Evolutionary conservation across 2,888 invertebrate species (phyloP).

Genomic region (Polyommatus icarus): DNA sequence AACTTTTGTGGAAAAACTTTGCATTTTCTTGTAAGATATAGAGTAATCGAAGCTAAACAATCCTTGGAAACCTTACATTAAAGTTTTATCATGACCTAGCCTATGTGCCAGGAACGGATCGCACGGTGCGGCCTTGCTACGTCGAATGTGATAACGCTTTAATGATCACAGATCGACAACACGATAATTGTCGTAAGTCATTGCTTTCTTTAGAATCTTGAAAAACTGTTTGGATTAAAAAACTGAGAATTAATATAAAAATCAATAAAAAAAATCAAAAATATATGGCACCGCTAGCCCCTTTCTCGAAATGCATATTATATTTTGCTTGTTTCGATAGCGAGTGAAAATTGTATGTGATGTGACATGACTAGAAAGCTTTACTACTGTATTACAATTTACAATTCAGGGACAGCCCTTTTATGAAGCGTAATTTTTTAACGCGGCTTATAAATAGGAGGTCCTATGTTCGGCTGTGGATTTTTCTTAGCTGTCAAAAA

Average conservation of each 20-base stretch:
- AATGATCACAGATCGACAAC: slow-evolving; percentile 38
- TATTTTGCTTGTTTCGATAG: too few species aligned
- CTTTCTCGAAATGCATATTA: too few species aligned
- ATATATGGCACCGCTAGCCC: too few species aligned
- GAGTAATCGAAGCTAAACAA: neutral
- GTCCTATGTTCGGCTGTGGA: too few species aligned
- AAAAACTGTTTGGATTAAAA: neutral
- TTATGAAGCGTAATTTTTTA: too few species aligned
- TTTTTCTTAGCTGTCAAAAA: too few species aligned
- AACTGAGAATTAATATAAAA: neutral
- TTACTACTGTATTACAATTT: too few species aligned
- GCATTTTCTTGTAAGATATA: neutral
- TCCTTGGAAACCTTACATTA: slow-evolving; percentile 28
- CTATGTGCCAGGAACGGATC: slow-evolving; percentile 43
- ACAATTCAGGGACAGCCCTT: too few species aligned
- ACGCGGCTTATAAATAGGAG: too few species aligned
- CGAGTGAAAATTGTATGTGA: too few species aligned
- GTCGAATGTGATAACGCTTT: slow-evolving; percentile 41
- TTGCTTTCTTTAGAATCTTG: slow-evolving; percentile 5
- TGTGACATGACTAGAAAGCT: too few species aligned
- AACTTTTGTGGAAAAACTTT: neutral
- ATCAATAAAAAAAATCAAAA: too few species aligned
- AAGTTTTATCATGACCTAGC: slow-evolving; percentile 40
- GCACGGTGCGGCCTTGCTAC: slow-evolving; percentile 43
- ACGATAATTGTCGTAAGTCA: slow-evolving; percentile 34